Evolutionary conservation across 2,113 vertebrate species (phyloP), one percentile per base, ranked within the genome.

Genomic region (Camelus dromedarius): DNA sequence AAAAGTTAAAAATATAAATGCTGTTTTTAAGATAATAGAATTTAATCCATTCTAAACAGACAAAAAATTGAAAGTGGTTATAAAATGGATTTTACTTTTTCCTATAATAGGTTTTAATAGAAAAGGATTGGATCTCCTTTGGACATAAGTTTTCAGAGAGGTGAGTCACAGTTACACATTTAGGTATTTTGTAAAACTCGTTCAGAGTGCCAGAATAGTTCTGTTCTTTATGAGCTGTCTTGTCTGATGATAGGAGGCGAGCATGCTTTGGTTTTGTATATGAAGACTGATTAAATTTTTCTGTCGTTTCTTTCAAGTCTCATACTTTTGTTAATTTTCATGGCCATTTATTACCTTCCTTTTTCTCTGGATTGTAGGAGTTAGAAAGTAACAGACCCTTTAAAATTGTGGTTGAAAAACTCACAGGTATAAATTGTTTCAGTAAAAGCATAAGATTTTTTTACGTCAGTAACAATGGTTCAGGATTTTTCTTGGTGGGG

Each of bases 101-200:
- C 95, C 82, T 28, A 81, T 96, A 58, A 91, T 42, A 99, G 99
- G 99, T 99, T 90, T 99, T 99, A 98, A 99, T 99, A 96, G 99
- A 99, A 98, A 99, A 99, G 98, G 99, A 99, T 97, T 99, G 99
- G 99, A 99, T 99, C 98, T 99, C 99, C 26, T 99, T 99, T 97
- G 99, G 99, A 60, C 99, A 99, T 98, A 99, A 99, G 97, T 99
- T 99, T 99, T 99, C 99, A 94, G 99, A 99, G 98, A 99, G 99
- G 99, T 99, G 97, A 90, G 95, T 97, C n/a, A 84, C 22, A 64
- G 4, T 89, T 88, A 32, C 3, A 38, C 0, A 15, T 64, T 89
- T 76, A 85, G 15, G 7, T 73, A 28, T 62, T 96, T 91, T 89
- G 32, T 70, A 96, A 87, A 93, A 35, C 77, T 73, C 38, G 22